phyloP scores from a whole-genome alignment of 2,797 vertebrate species.

The Pteronotus mesoamericanus region DNA sequence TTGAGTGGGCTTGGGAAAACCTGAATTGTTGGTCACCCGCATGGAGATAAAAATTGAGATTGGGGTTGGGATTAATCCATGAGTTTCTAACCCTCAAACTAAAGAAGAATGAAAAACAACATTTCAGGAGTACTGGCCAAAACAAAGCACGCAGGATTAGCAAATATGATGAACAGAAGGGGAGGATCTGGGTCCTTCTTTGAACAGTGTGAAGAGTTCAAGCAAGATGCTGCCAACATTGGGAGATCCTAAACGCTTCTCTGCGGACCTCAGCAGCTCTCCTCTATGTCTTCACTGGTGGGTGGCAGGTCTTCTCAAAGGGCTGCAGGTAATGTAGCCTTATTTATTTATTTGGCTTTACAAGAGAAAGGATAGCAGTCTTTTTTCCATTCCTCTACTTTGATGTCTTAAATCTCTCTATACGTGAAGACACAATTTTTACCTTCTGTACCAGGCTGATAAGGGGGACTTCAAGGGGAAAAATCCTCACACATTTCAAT shows the following conservation, averaged over 20 bases:
- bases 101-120: background rate
- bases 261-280: background rate
- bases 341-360: background rate
- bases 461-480: conserved; percentile 57
- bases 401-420: conserved; percentile 58
- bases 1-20: background rate
- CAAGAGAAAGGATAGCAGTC: background rate
- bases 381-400: conserved; percentile 60
- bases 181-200: background rate
- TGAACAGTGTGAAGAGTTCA: background rate
- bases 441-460: conserved; percentile 66
- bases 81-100: background rate
- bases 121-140: background rate
- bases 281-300: conserved; percentile 32
- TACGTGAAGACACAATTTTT: conserved; percentile 61
- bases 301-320: background rate
- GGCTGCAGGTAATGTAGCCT: background rate
- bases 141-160: background rate
- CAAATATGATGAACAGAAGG: background rate
- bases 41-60: background rate
- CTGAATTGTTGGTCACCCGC: background rate
- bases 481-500: conserved; percentile 67
- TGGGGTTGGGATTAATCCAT: background rate
- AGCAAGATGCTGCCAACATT: fast-evolving
- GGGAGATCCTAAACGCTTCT: background rate